Conservation (phyloP, 2,113 vertebrate species). For the Plecotus auritus region DNA sequence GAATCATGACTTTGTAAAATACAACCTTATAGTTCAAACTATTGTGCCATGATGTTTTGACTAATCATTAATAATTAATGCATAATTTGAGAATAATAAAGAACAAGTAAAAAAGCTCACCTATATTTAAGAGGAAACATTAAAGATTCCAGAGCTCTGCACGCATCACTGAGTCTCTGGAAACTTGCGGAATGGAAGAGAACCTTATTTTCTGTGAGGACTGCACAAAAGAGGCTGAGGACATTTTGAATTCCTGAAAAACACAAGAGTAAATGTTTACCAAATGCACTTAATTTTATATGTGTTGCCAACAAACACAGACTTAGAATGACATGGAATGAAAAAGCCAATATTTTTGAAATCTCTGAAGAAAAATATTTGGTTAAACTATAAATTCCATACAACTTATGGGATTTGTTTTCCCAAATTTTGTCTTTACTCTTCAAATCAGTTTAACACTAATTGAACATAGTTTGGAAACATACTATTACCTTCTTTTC, state of each 20-base stretch:
- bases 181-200: constrained; percentile 98
- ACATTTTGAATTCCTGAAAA: constrained; percentile 97
- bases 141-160: constrained; percentile 93
- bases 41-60: neutral
- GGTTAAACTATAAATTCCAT: constrained; percentile 8
- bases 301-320: neutral
- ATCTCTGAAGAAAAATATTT: constrained; percentile 26
- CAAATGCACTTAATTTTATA: constrained; percentile 54
- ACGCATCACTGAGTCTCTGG: constrained; percentile 96
- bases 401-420: neutral
- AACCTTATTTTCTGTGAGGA: constrained; percentile 98
- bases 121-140: constrained; percentile 99
- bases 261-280: constrained; percentile 58
- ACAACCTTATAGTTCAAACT: neutral
- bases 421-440: constrained; percentile 22
- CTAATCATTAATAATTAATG: neutral
- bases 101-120: constrained; percentile 77
- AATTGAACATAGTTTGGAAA: constrained; percentile 15
- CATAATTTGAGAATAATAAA: neutral
- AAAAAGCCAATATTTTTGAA: constrained; percentile 12
- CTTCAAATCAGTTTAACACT: constrained; percentile 32
- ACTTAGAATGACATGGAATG: constrained; percentile 37
- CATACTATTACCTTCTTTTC: constrained; percentile 1
- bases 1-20: constrained; percentile 43
- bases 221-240: constrained; percentile 95